These are phyloP conservation scores for Bubalus kerabau DNA, from an alignment of 2,113 vertebrate genomes.

Conservation along the genomic window DNA sequence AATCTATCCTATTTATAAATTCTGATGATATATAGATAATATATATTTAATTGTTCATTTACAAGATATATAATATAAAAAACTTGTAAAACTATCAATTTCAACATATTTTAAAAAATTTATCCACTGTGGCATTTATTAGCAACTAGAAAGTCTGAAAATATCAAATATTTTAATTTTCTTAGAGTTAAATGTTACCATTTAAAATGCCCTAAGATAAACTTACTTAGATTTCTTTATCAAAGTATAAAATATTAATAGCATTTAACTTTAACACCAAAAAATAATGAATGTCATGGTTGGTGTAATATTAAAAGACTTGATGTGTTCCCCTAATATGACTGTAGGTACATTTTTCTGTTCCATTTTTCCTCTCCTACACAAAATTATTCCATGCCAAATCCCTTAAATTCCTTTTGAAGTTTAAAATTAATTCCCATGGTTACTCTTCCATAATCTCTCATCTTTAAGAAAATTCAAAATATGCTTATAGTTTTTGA, in stretches of 20 bases:
- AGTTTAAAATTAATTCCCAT: conserved; percentile 60
- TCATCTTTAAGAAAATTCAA: conserved; percentile 45
- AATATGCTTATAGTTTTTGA: conserved; percentile 52
- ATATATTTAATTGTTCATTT: not conserved
- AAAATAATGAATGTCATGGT: not conserved
- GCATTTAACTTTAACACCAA: not conserved
- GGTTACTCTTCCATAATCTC: conserved; percentile 38
- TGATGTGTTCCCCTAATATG: conserved; percentile 2
- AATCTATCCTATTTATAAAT: not conserved
- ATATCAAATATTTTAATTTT: not conserved
- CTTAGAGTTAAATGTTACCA: not conserved
- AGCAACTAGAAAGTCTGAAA: not conserved
- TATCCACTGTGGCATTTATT: not conserved
- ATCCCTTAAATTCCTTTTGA: conserved; percentile 64
- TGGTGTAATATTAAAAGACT: conserved; percentile 12
- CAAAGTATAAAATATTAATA: not conserved
- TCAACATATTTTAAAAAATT: not conserved
- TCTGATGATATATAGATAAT: not conserved
- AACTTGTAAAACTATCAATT: not conserved
- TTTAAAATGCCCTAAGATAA: not conserved
- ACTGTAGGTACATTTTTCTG: conserved; percentile 19
- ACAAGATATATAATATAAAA: not conserved
- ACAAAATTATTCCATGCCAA: conserved; percentile 47
- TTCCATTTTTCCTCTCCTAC: conserved; percentile 6
- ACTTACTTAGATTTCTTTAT: conserved; percentile 16